phyloP scores from a whole-genome alignment of 37 sponge, comb jelly and placozoan genomes.

The Oopsacas minuta region DNA sequence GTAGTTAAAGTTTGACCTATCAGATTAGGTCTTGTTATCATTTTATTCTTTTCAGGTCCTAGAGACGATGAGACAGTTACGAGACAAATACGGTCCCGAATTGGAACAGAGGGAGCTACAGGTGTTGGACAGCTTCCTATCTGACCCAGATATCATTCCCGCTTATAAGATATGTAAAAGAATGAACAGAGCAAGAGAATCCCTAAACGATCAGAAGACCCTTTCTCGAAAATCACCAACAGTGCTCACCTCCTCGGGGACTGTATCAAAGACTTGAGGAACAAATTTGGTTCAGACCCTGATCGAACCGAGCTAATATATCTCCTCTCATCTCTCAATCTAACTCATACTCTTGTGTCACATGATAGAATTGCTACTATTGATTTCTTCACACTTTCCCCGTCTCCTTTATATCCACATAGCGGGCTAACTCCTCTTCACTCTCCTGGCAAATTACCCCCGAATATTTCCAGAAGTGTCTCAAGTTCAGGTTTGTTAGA shows the following conservation, averaged over 20 bases:
- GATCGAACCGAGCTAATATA: not conserved
- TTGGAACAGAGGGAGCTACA: not conserved
- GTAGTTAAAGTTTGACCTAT: no score
- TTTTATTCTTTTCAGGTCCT: not conserved
- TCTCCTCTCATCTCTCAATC: not conserved
- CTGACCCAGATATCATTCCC: not conserved
- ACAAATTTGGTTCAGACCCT: not conserved
- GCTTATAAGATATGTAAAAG: not conserved
- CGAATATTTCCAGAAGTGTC: not conserved
- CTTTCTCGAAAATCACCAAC: not conserved
- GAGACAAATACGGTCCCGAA: constrained; percentile 4
- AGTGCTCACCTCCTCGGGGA: not conserved
- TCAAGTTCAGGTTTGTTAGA: not conserved
- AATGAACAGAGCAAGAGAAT: not conserved
- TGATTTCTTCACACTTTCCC: not conserved
- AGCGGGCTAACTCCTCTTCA: not conserved
- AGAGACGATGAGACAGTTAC: not conserved
- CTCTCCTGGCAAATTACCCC: not conserved
- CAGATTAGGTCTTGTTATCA: not conserved
- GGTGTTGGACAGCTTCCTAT: constrained; percentile 13
- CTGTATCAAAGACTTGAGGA: not conserved
- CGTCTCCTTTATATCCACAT: not conserved
- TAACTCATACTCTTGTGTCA: not conserved
- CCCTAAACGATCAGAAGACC: not conserved
- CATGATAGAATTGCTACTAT: not conserved